Conservation (phyloP, 2,888 invertebrate species). For the Pachycephus smyrnensis region DNA sequence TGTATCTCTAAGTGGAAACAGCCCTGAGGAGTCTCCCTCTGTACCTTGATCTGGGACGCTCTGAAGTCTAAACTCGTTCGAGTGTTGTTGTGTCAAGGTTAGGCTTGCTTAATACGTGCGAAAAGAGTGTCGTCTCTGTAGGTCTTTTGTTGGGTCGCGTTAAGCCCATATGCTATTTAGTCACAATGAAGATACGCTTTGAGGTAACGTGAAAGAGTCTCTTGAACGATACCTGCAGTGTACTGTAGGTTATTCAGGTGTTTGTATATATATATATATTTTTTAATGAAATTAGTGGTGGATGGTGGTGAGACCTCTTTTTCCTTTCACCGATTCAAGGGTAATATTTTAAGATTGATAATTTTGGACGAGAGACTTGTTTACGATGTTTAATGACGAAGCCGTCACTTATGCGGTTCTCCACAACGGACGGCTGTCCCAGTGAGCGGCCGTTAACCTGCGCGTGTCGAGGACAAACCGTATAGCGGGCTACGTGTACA, state of each 20-base stretch:
- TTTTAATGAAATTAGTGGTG: background rate
- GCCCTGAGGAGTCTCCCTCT: background rate
- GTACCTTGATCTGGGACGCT: background rate
- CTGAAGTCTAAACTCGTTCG: background rate
- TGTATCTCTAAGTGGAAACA: background rate
- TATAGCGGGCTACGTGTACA: background rate
- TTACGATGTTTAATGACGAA: slow-evolving; percentile 30
- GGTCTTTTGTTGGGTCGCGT: background rate
- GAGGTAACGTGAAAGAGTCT: background rate
- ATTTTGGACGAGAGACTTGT: slow-evolving; percentile 15
- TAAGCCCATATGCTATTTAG: background rate
- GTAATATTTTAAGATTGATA: background rate
- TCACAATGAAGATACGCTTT: background rate
- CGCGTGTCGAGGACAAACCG: slow-evolving; percentile 35
- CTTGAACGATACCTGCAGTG: background rate
- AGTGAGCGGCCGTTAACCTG: slow-evolving; percentile 66
- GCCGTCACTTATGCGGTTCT: slow-evolving; percentile 28
- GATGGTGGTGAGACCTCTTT: slow-evolving; percentile 11
- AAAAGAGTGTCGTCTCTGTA: background rate
- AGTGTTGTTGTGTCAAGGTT: slow-evolving; percentile 3
- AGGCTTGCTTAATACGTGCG: background rate
- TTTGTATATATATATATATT: background rate
- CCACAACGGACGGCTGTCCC: slow-evolving; percentile 57
- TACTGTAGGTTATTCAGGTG: background rate
- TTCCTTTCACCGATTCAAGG: slow-evolving; percentile 1